These are phyloP conservation scores for Sinocyclocheilus rhinocerous DNA, from an alignment of 2,113 vertebrate species.

Conservation along the genomic window DNA sequence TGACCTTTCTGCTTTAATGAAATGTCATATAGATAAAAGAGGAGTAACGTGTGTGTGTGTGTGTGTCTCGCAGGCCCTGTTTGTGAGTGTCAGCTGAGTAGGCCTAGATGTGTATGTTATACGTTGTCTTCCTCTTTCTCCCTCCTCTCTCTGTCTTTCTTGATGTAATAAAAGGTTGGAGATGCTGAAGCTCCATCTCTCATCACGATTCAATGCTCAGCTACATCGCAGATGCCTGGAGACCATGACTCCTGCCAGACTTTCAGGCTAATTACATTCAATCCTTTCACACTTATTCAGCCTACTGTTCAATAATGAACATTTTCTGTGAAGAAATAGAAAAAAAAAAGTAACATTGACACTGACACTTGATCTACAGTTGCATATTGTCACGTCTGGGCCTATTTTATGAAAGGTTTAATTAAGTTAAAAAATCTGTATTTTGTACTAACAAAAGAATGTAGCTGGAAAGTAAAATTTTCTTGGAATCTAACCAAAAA, in stretches of 20 bases:
- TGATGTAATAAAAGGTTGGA: slow-evolving; percentile 40
- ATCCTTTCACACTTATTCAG: slow-evolving; percentile 5
- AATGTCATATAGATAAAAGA: slow-evolving; percentile 69
- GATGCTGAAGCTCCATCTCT: slow-evolving; percentile 48
- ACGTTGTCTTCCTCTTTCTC: neutral
- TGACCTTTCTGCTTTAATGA: slow-evolving; percentile 76
- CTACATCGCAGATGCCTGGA: slow-evolving; percentile 22
- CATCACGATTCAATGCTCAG: slow-evolving; percentile 55
- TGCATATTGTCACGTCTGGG: neutral
- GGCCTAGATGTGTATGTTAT: slow-evolving; percentile 18
- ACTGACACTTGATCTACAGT: neutral
- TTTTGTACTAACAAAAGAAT: neutral
- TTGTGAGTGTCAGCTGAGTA: neutral
- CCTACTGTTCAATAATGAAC: neutral
- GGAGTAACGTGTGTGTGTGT: slow-evolving; percentile 47
- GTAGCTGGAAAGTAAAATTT: neutral
- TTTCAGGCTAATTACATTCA: slow-evolving; percentile 11
- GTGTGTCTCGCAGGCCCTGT: neutral
- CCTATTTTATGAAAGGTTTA: neutral
- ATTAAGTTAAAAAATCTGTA: neutral
- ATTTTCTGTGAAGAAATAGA: neutral
- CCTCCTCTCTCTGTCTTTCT: slow-evolving; percentile 12
- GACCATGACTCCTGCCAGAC: slow-evolving; percentile 18
- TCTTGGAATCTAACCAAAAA: neutral
- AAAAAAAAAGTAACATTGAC: neutral